Evolutionary conservation across 2,113 vertebrate species (phyloP).

Genomic region (Irena cyanogastra): DNA sequence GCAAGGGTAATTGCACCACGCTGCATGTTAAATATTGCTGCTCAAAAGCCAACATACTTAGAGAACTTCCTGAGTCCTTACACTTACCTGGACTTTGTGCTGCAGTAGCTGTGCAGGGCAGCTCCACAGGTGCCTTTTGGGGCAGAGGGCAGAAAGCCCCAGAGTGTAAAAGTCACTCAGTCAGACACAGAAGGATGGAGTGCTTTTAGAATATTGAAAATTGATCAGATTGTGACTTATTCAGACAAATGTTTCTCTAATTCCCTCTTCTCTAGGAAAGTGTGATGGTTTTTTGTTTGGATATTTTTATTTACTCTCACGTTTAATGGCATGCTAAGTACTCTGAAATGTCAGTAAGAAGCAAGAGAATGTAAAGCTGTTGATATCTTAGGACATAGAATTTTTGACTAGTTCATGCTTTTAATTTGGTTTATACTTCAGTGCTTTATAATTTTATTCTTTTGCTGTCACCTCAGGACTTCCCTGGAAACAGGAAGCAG

Average conservation of each 20-base stretch:
- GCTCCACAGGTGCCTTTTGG: not conserved
- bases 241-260: not conserved
- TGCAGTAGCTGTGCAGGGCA: not conserved
- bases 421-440: not conserved
- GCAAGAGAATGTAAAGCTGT: not conserved
- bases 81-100: not conserved
- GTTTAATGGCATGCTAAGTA: not conserved
- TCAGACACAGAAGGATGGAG: not conserved
- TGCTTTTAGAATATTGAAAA: not conserved
- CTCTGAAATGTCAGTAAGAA: not conserved
- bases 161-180: not conserved
- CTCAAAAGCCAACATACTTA: not conserved
- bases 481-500: slow-evolving; percentile 75
- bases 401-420: not conserved
- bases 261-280: not conserved
- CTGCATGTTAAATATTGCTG: not conserved
- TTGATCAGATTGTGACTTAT: not conserved
- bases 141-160: not conserved
- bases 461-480: slow-evolving; percentile 68
- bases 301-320: not conserved
- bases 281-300: not conserved
- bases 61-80: not conserved
- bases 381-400: not conserved
- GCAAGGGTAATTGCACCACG: not conserved
- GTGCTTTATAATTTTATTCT: slow-evolving; percentile 48